Base-by-base conservation (phyloP, 2,113 vertebrate genomes). In the Mola mola region DNA sequence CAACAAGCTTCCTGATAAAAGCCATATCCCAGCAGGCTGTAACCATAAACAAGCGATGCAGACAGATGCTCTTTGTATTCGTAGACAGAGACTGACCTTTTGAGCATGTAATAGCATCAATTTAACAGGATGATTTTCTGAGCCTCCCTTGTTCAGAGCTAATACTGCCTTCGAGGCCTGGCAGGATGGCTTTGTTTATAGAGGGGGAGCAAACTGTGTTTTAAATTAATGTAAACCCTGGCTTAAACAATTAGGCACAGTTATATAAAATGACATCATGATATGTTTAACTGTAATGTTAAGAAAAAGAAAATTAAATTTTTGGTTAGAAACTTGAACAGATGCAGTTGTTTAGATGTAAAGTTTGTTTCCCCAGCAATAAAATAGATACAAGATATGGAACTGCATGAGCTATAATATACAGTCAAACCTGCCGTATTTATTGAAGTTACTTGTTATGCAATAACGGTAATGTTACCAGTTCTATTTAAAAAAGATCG, bases 51-150 rank as follows among this genome's bases (percentile, higher is more conserved):
- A 63, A 44, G n/a, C 55, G 40, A 66, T 13, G 34, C 70, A 75
- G 44, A 75, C 72, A 79, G 61, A 82, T 16, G 49, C 68, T 78
- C 68, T 85, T 87, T 89, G 80, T 85, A 68, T 82, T 29, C 36
- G 0, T 34, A 66, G 59, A 66, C 68, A 65, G 66, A 71, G 11
- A 6, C 68, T 78, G 82, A 76, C 86, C 74, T 87, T 89, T 77
- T 4, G 29, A 25, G 29, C 70, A 86, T 71, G 81, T 83, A 88
- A 89, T 82, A 38, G 47, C 81, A 83, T 85, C 82, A 78, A 53
- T 84, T 73, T 79, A 73, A 46, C 24, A 1, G 48, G 34, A 7
- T 49, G 67, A 73, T 79, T 82, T 78, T 64, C 69, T 53, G 24
- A 72, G 72, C 33, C 49, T 66, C 24, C 52, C 50, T 60, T 69